Base-by-base conservation (phyloP, 2,113 vertebrate genomes). In the Sisor rabdophorus region DNA sequence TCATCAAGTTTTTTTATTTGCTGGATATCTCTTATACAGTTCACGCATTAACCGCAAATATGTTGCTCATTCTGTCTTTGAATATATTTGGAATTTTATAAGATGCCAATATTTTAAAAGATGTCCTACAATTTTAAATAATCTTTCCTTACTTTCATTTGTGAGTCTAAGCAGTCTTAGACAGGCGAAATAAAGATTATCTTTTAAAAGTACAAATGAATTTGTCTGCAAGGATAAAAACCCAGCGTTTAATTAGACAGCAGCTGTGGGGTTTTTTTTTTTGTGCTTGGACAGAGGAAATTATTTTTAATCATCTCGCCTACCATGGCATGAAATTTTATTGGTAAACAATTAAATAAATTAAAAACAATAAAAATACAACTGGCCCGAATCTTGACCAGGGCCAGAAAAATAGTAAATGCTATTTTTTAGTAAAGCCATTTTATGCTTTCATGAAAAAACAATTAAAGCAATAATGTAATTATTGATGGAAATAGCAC, bases 171-270 rank as follows among this genome's bases (percentile, higher is more conserved):
- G 58, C 53, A 76, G 44, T n/a, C n/a, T n/a, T n/a, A n/a, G 48
- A 65, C 58, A 24, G 32, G 30, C 36, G 16, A 64, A 40, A 13
- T 55, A 64, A 48, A 48, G 24, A 40, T 79, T 30, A 5, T 48
- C 54, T 54, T 36, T 48, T 56, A n/a, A 71, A 80, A 56, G 65
- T 16, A 64, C 36, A 50, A n/a, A 53, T 58, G 52, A 65, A 55
- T 61, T 30, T n/a, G 22, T 3, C 55, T 75, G 72, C 50, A 32
- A 71, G 24, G 44, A 40, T 71, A 61, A 22, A 17, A 58, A 75
- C 20, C 30, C 24, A 54, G 12, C 22, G 12, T 73, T 73, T 73
- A 44, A 32, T 52, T 36, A 75, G 22, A 63, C 48, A 26, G 50
- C 16, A 71, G 71, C 58, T 67, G 30, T 26, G 32, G 32, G 3